Conservation (phyloP, 2,888 invertebrate genomes). For the Drosophila prostipennis region DNA sequence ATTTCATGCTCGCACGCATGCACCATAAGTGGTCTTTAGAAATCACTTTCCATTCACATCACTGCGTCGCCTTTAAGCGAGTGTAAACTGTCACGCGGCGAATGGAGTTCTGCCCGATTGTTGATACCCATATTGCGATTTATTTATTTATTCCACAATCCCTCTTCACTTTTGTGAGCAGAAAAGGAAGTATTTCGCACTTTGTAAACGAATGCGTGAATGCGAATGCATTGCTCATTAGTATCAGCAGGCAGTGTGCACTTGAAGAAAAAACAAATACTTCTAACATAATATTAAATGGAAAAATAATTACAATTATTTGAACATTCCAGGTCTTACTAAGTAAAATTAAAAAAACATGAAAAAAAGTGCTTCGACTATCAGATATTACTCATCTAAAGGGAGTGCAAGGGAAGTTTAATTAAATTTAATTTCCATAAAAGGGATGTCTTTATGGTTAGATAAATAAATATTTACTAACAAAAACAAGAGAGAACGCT, state of each 20-base stretch:
- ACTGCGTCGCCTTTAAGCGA: conserved; percentile 23
- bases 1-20: conserved; percentile 36
- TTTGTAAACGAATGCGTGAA: conserved; percentile 29
- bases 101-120: conserved; percentile 26
- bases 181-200: conserved; percentile 42
- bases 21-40: conserved; percentile 38
- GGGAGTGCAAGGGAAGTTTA: no score
- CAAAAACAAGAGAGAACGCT: no score
- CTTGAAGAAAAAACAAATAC: conserved; percentile 1
- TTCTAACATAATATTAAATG: no score
- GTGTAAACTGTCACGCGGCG: conserved; percentile 36
- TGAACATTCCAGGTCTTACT: no score
- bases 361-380: no score
- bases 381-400: no score
- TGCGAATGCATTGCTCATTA: conserved; percentile 28
- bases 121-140: conserved; percentile 25
- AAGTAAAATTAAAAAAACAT: no score
- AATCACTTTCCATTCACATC: conserved; percentile 39
- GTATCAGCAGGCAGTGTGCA: conserved; percentile 26
- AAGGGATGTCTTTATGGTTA: no score
- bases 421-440: no score
- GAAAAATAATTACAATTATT: no score
- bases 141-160: conserved; percentile 36
- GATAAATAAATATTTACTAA: no score
- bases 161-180: conserved; percentile 14